Evolutionary conservation across 2,797 vertebrate genomes (phyloP).

Genomic region (Anguilla megastoma): DNA sequence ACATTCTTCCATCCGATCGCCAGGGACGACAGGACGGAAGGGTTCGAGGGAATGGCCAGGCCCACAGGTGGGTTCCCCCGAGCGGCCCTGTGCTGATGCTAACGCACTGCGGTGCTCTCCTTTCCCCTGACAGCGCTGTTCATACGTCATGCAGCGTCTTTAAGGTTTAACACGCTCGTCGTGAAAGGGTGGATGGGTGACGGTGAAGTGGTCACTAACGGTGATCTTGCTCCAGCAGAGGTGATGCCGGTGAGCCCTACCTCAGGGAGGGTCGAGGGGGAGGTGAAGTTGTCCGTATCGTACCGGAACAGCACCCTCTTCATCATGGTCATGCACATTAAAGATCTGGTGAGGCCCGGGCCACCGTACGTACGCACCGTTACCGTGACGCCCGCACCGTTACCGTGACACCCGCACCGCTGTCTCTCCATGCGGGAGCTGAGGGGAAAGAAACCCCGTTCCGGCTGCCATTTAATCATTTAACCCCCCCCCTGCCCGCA

Average conservation of each 20-base stretch:
- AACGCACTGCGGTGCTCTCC: background rate
- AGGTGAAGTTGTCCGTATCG: conserved; percentile 94
- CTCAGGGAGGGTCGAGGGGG: conserved; percentile 89
- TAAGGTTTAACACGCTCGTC: background rate
- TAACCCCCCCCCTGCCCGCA: conserved; percentile 48
- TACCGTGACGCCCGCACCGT: background rate
- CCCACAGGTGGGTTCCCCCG: conserved; percentile 70
- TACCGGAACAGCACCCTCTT: conserved; percentile 96
- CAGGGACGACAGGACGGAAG: conserved; percentile 92
- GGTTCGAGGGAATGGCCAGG: conserved; percentile 78
- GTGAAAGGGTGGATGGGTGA: background rate
- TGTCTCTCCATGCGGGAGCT: background rate
- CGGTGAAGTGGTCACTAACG: background rate
- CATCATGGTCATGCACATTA: conserved; percentile 99
- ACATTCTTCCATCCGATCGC: conserved; percentile 97
- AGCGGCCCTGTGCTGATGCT: background rate
- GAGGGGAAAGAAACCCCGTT: background rate
- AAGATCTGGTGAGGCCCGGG: conserved; percentile 81
- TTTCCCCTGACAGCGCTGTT: background rate
- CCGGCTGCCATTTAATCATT: background rate
- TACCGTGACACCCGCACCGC: background rate
- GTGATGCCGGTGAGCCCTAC: conserved; percentile 80
- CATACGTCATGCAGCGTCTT: too few relatives aligned
- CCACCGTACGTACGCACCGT: background rate
- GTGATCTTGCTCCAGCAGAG: conserved; percentile 63